Evolutionary conservation across 2,797 vertebrate species (phyloP).

Genomic region (Gila robusta): DNA sequence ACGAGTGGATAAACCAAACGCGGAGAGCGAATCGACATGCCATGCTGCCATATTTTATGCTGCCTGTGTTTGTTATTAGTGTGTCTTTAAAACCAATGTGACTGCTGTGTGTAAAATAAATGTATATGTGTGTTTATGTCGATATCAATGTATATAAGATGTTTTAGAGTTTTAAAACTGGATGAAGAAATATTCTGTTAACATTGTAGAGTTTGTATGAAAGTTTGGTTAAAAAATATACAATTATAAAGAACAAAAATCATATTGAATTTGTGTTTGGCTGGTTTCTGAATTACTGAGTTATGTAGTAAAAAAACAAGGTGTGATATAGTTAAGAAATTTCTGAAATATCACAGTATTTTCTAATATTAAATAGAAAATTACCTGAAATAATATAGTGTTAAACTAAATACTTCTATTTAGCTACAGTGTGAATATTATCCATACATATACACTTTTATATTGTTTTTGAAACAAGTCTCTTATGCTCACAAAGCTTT

Average conservation of each 20-base stretch:
- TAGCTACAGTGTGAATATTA: not conserved
- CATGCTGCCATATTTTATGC: slow-evolving; percentile 69
- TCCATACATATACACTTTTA: not conserved
- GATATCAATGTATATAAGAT: slow-evolving; percentile 80
- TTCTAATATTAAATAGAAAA: not conserved
- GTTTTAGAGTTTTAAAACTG: slow-evolving; percentile 67
- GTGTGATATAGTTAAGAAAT: not conserved
- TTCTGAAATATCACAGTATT: not conserved
- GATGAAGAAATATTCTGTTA: slow-evolving; percentile 63
- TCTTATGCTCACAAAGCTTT: not conserved
- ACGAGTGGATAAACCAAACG: slow-evolving; percentile 76
- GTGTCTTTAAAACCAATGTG: slow-evolving; percentile 67
- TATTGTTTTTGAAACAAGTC: not conserved
- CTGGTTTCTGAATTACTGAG: not conserved
- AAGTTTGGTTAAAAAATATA: slow-evolving; percentile 67
- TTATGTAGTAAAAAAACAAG: not conserved
- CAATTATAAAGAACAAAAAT: slow-evolving; percentile 52
- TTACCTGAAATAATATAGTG: no score
- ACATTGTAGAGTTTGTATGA: slow-evolving; percentile 76
- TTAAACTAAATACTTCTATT: not conserved
- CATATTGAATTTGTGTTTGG: not conserved
- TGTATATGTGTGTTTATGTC: slow-evolving; percentile 49
- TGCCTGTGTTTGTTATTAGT: slow-evolving; percentile 57
- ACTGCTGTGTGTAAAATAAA: slow-evolving; percentile 53
- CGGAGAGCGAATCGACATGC: slow-evolving; percentile 58